phyloP scores from a whole-genome alignment of 1,140 invertebrate genomes.

The Tachypleus tridentatus region DNA sequence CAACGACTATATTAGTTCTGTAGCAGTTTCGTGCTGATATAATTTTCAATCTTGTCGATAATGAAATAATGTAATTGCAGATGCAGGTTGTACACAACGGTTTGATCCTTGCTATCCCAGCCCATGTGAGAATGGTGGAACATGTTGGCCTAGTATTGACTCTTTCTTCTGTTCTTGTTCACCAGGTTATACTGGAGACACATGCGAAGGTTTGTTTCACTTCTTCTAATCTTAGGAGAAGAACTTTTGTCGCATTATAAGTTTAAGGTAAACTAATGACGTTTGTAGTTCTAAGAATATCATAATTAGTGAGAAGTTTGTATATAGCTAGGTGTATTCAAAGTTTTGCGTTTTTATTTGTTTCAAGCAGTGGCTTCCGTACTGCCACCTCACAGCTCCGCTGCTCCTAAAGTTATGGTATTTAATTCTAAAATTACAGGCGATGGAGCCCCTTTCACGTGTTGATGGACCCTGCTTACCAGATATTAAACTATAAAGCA shows the following conservation, averaged over 20 bases:
- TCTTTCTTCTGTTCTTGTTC: slow-evolving; percentile 59
- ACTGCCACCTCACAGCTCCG: too few species aligned
- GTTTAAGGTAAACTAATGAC: not conserved
- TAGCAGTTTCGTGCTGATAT: too few species aligned
- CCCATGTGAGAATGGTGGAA: slow-evolving; percentile 59
- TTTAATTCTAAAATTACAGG: too few species aligned
- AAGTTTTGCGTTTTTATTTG: not conserved
- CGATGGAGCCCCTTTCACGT: too few species aligned
- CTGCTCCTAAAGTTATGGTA: too few species aligned
- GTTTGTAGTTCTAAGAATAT: not conserved
- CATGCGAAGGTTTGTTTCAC: slow-evolving; percentile 49
- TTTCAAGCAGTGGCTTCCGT: too few species aligned
- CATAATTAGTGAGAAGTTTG: not conserved
- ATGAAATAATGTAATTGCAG: slow-evolving; percentile 1
- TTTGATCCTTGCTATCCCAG: slow-evolving; percentile 54
- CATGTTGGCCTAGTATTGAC: slow-evolving; percentile 56
- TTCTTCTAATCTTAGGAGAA: too few species aligned
- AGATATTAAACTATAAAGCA: too few species aligned
- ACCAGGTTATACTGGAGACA: slow-evolving; percentile 56
- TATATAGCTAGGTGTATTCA: not conserved
- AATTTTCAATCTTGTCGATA: not conserved
- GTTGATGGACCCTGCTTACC: too few species aligned
- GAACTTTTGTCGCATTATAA: not conserved
- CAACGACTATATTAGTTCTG: too few species aligned
- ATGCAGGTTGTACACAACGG: slow-evolving; percentile 42